Evolutionary conservation across 2,113 vertebrate species (phyloP), one percentile per base, ranked within the genome.

Genomic region (Arothron firmamentum): DNA sequence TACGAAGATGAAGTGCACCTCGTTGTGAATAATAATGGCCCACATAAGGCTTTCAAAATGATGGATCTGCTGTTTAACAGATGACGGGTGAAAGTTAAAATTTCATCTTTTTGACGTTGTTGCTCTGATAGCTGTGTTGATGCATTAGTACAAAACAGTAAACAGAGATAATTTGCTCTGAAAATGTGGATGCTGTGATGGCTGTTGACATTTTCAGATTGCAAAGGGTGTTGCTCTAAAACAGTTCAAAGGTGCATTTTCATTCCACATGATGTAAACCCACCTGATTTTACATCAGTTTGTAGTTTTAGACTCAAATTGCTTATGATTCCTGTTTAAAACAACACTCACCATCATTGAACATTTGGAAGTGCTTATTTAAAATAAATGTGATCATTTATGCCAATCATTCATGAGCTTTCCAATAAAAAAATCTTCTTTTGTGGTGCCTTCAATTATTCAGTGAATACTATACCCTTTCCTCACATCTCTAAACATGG

Each of bases 11-110:
- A 78, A 85, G 83, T 79, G 69, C 52, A 56, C 54, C 72, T 81
- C 76, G 75, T 80, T 80, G 64, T 74, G 81, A 75, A 82, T 83
- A 71, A 74, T 81, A 88, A 86, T 86, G 75, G 52, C 43, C 18
- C 57, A 61, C 64, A 51, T 72, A 74, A 65, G 54, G 63, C 64
- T 66, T 74, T 79, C 62, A 73, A 60, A 76, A 69, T 78, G 73
- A 82, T 38, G 56, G 79, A 82, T 77, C n/a, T 42, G 67, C 66
- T 59, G 68, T 75, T 82, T 78, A 61, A 56, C 51, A 67, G 63
- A 83, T 70, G 68, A 78, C 74, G 69, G 74, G 62, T 67, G 51
- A 70, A 80, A 70, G 65, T 72, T 77, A 64, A 75, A 85, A 79
- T 73, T 72, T 63, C 55, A 57, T 56, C 56, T 25, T 61, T 66